Evolutionary conservation across 1,140 invertebrate genomes (phyloP), one percentile per base, ranked within the genome.

Genomic region (Plodia interpunctella): DNA sequence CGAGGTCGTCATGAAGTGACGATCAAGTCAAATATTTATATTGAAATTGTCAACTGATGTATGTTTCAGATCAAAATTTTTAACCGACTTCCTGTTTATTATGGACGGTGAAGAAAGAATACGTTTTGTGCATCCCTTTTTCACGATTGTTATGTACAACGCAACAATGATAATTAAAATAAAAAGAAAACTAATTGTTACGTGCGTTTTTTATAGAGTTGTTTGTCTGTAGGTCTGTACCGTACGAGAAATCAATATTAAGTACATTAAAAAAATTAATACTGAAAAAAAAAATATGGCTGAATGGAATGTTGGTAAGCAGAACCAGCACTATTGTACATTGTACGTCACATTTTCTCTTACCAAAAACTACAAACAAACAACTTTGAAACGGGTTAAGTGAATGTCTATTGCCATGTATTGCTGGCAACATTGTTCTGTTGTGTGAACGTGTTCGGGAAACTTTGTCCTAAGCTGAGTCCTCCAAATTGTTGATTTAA

Each of bases 341-440:
- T 13, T 44, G 38, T 44, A 44, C 8, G 13, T n/a, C n/a, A 44
- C 15, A 15, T 44, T 44, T 44, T 17, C 15, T 17, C 15, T 44
- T 44, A 17, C 13, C 38, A 44, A 44, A 44, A 44, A 44, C 38
- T 44, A 44, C 38, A 44, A 44, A 44, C 38, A 44, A 44, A 44
- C 38, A 44, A 44, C 38, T 44, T 44, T 6, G 15, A n/a, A 44
- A 44, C 11, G 35, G 2, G 5, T 38, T 15, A 4, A 32, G 11
- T 35, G 4, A 15, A 44, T 15, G 9, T 54, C 59, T 86, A 88
- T 66, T 88, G 86, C 86, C 86, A 88, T 49, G 83, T 82, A 60
- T 83, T 88, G 57, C 82, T 85, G 13, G 83, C 78, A 35, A 87
- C 76, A 55, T 88, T 88, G 55, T 88, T 88, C 8, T 69, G 80